Evolutionary conservation across 1,140 invertebrate genomes (phyloP).

Genomic region (Apolygus lucorum): DNA sequence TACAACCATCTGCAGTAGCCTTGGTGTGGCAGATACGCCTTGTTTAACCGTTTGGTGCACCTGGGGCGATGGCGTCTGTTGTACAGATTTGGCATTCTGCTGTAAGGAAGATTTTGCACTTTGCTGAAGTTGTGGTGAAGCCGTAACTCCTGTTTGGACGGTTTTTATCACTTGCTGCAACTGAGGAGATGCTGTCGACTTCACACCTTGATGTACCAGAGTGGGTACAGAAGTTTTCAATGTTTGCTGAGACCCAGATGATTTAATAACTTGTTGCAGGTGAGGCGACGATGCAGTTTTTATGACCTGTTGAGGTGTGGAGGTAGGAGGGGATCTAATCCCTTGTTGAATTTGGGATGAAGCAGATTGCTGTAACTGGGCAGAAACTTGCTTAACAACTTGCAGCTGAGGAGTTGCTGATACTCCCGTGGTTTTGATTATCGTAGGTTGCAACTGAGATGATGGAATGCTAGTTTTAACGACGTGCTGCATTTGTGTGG

Average conservation of each 20-base stretch:
- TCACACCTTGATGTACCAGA: background rate
- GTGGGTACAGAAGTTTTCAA: background rate
- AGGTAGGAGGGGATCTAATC: background rate
- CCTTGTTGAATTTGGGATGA: background rate
- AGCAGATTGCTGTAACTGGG: background rate
- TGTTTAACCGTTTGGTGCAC: background rate
- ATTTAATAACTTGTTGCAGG: background rate
- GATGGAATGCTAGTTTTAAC: background rate
- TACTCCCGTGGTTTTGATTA: too few species aligned
- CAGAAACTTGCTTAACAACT: background rate
- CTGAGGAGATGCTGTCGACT: background rate
- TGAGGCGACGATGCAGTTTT: background rate
- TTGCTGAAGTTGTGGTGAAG: too few species aligned
- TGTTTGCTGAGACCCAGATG: background rate
- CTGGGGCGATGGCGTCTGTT: background rate
- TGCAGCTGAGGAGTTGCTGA: background rate
- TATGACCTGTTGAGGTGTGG: background rate
- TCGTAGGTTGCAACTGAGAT: background rate
- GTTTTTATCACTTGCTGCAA: background rate
- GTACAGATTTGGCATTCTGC: too few species aligned
- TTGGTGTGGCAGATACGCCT: background rate
- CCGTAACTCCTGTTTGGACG: too few species aligned
- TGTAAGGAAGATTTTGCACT: too few species aligned
- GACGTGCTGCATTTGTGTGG: background rate
- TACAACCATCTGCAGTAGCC: background rate